A percentile compares a stretch with the other conserved stretches of the same genome.
These are phyloP conservation scores for Scortum barcoo DNA, from an alignment of 2,113 vertebrate genomes.

Conservation along the genomic window DNA sequence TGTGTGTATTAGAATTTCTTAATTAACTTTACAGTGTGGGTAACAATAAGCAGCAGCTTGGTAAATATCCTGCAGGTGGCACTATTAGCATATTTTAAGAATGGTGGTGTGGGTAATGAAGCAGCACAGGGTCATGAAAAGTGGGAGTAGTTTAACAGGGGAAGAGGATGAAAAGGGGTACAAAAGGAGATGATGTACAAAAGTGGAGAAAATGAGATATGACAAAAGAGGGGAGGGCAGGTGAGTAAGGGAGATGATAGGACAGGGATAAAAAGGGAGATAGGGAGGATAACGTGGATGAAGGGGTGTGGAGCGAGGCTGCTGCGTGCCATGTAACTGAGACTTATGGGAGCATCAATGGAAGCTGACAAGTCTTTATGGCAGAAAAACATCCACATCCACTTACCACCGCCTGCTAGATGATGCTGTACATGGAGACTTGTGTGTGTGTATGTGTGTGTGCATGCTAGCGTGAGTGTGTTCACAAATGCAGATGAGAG, in stretches of 20 bases:
- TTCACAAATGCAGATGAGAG: slow-evolving; percentile 35
- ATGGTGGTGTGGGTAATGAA: not conserved
- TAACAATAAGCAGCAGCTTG: slow-evolving; percentile 10
- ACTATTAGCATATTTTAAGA: slow-evolving; percentile 13
- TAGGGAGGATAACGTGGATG: too few species aligned
- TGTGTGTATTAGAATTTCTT: too few species aligned
- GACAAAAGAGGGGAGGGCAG: not conserved
- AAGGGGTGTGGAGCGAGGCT: not conserved
- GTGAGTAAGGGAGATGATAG: not conserved
- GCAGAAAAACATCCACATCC: slow-evolving; percentile 38
- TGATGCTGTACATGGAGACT: not conserved
- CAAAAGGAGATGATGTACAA: not conserved
- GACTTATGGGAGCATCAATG: slow-evolving; percentile 44
- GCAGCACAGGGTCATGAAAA: slow-evolving; percentile 9
- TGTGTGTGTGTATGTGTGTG: slow-evolving; percentile 3
- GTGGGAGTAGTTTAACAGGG: not conserved
- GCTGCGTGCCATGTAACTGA: slow-evolving; percentile 25
- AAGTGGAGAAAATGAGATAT: not conserved
- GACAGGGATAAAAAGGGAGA: not conserved
- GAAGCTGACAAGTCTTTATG: slow-evolving; percentile 42
- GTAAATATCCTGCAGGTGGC: slow-evolving; percentile 49
- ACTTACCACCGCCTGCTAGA: not conserved
- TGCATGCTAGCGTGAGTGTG: not conserved
- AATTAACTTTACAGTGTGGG: too few species aligned
- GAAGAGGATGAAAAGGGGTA: not conserved